A percentile compares a stretch with the other conserved stretches of the same genome.
These are phyloP conservation scores for Malacosoma neustria DNA, from an alignment of 2,888 invertebrate species.

Conservation along the genomic window DNA sequence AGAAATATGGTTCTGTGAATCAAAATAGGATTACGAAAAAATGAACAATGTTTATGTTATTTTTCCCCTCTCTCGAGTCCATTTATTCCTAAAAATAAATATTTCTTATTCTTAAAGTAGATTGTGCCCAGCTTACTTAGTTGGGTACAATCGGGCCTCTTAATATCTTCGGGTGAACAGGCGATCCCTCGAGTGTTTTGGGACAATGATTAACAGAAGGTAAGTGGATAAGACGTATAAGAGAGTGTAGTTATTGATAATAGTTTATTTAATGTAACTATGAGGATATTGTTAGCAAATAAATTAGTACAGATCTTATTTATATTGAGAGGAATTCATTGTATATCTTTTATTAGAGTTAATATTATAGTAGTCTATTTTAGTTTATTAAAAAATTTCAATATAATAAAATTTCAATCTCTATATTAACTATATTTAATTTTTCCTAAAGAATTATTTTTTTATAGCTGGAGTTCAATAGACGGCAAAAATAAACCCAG, in stretches of 20 bases:
- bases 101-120: neutral
- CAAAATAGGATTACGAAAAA: neutral
- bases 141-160: neutral
- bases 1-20: neutral
- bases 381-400: too few relatives aligned
- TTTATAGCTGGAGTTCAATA: too few relatives aligned
- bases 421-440: too few relatives aligned
- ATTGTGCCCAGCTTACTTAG: neutral
- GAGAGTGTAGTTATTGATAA: neutral
- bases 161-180: neutral
- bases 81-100: neutral
- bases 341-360: too few relatives aligned
- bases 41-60: neutral
- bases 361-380: too few relatives aligned
- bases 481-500: too few relatives aligned
- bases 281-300: too few relatives aligned
- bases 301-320: too few relatives aligned
- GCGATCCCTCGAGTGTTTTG: neutral
- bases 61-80: neutral
- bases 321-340: too few relatives aligned
- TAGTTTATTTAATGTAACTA: neutral
- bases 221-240: neutral
- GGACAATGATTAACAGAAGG: neutral
- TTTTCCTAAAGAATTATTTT: too few relatives aligned
- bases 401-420: too few relatives aligned